Evolutionary conservation across 2,888 invertebrate genomes (phyloP).

Genomic region (Nomada goodeniana): DNA sequence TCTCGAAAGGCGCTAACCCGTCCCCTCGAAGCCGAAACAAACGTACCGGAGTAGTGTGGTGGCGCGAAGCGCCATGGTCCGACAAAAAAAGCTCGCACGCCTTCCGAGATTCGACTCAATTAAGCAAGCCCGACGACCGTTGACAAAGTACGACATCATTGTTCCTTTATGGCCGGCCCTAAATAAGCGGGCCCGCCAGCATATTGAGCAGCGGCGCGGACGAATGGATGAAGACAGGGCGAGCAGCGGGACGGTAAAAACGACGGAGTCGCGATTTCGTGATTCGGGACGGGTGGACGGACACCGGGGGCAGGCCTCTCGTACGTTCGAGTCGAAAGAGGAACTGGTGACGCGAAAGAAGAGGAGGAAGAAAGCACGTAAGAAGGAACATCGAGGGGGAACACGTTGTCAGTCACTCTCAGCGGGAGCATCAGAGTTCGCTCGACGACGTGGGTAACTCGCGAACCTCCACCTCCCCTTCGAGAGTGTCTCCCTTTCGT

Average conservation of each 20-base stretch:
- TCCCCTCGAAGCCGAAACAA: neutral
- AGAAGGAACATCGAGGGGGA: constrained; percentile 61
- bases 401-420: constrained; percentile 78
- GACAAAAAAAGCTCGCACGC: constrained; percentile 63
- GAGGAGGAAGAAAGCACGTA: constrained; percentile 30
- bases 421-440: constrained; percentile 65
- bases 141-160: constrained; percentile 83
- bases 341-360: constrained; percentile 28
- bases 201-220: constrained; percentile 75
- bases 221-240: constrained; percentile 76
- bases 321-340: constrained; percentile 11
- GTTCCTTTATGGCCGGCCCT: constrained; percentile 79
- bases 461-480: constrained; percentile 12
- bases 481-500: no score
- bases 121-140: constrained; percentile 73
- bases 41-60: neutral
- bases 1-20: neutral
- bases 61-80: constrained; percentile 29
- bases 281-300: constrained; percentile 33
- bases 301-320: neutral
- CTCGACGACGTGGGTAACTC: constrained; percentile 48
- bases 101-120: constrained; percentile 80
- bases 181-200: constrained; percentile 78
- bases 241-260: constrained; percentile 56
- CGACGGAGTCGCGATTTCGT: constrained; percentile 49